Evolutionary conservation across 1,140 invertebrate genomes (phyloP).

Genomic region (Holotrichia oblita): DNA sequence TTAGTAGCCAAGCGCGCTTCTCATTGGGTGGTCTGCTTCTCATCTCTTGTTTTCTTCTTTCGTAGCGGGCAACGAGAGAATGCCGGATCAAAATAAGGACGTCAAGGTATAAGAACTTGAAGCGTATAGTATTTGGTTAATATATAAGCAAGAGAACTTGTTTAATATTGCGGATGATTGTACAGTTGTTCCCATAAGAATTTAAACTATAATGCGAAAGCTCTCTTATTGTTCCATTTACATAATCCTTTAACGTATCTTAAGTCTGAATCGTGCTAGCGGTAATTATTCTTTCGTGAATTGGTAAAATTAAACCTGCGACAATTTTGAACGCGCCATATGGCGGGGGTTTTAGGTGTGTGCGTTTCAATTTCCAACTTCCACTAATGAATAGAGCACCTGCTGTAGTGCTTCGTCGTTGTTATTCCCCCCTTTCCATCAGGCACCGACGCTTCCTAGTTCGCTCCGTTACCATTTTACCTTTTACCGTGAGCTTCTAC

Average conservation of each 20-base stretch:
- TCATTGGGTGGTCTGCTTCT: not conserved
- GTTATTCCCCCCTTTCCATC: not conserved
- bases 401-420: conserved; percentile 4
- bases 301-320: conserved; percentile 11
- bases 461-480: not conserved
- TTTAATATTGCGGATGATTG: not conserved
- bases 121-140: not conserved
- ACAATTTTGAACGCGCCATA: conserved; percentile 27
- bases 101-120: not conserved
- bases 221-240: too few species aligned
- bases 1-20: not conserved
- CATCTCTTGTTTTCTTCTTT: not conserved
- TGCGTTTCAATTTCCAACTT: conserved; percentile 35
- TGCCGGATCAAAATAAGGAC: not conserved
- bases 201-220: too few species aligned
- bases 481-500: not conserved
- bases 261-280: too few species aligned
- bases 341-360: not conserved
- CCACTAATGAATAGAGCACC: conserved; percentile 34
- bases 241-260: too few species aligned
- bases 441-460: not conserved
- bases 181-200: too few species aligned
- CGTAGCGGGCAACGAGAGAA: not conserved
- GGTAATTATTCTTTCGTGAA: not conserved
- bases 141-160: not conserved